Evolutionary conservation across 1,140 invertebrate species (phyloP).

Genomic region (Sminthurides bifidus): DNA sequence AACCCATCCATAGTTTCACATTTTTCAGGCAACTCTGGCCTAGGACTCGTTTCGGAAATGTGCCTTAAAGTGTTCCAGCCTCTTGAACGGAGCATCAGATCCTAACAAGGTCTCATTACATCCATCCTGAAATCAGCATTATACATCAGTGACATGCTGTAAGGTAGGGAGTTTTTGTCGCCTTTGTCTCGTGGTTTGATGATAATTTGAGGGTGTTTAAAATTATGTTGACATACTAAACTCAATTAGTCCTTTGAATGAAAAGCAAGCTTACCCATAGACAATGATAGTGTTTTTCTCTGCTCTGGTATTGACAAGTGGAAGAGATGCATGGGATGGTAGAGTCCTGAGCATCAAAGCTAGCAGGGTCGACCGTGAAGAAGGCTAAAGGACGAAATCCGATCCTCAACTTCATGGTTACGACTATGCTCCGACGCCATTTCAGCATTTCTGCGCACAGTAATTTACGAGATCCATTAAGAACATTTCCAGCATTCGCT

Average conservation of each 20-base stretch:
- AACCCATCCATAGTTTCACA: constrained; percentile 51
- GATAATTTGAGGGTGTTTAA: too few species aligned
- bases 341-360: constrained; percentile 31
- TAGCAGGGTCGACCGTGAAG: constrained; percentile 31
- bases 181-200: too few species aligned
- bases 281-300: constrained; percentile 78
- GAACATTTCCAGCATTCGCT: too few species aligned
- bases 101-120: constrained; percentile 72
- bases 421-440: constrained; percentile 26
- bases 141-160: too few species aligned
- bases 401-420: constrained; percentile 29
- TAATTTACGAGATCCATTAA: too few species aligned
- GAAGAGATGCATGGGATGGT: constrained; percentile 33
- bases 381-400: constrained; percentile 30
- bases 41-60: constrained; percentile 59
- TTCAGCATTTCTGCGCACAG: constrained; percentile 21
- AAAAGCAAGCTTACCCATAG: too few species aligned
- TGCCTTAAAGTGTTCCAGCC: constrained; percentile 80
- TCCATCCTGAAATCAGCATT: constrained; percentile 54
- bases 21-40: constrained; percentile 42
- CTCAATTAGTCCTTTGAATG: too few species aligned
- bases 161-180: too few species aligned
- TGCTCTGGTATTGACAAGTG: constrained; percentile 62
- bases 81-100: constrained; percentile 67
- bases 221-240: too few species aligned